Evolutionary conservation across 1,140 invertebrate genomes (phyloP).

Genomic region (Tetramorium simillimum): DNA sequence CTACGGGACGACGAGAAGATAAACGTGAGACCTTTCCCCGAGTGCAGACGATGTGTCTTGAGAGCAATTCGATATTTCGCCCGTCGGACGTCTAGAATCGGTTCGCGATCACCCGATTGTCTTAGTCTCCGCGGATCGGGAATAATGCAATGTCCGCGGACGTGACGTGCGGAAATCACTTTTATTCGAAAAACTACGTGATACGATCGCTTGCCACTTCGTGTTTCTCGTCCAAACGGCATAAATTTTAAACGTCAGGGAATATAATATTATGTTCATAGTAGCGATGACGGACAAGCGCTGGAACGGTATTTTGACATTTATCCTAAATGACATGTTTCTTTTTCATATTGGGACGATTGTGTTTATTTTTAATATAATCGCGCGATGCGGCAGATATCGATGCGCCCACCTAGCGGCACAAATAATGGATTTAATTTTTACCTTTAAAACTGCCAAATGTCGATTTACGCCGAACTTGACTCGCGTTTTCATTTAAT

Average conservation of each 20-base stretch:
- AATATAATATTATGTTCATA: background rate
- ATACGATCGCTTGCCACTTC: slow-evolving; percentile 16
- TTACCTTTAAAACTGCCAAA: slow-evolving; percentile 46
- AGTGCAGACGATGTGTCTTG: slow-evolving; percentile 22
- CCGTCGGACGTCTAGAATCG: slow-evolving; percentile 42
- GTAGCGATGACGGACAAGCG: slow-evolving; percentile 7
- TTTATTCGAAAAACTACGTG: slow-evolving; percentile 32
- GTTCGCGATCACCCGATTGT: slow-evolving; percentile 33
- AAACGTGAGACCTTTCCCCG: slow-evolving; percentile 14
- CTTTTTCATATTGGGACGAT: slow-evolving; percentile 8
- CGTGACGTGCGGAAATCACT: slow-evolving; percentile 60
- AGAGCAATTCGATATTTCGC: slow-evolving; percentile 59
- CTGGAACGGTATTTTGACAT: slow-evolving; percentile 29
- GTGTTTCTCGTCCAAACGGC: background rate
- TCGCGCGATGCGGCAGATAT: slow-evolving; percentile 1
- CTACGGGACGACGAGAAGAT: slow-evolving; percentile 14
- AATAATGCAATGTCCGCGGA: slow-evolving; percentile 61
- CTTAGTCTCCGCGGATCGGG: background rate
- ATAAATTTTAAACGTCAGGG: slow-evolving; percentile 23
- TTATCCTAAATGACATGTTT: slow-evolving; percentile 15
- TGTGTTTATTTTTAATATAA: slow-evolving; percentile 30
- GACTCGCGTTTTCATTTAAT: slow-evolving; percentile 49
- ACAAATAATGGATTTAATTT: slow-evolving; percentile 49
- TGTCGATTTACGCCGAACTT: slow-evolving; percentile 34
- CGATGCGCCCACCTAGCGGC: background rate